A percentile compares a stretch with the other conserved stretches of the same genome.
Evolutionary conservation across 2,113 vertebrate genomes (phyloP).

Genomic region (Tragulus kanchil): DNA sequence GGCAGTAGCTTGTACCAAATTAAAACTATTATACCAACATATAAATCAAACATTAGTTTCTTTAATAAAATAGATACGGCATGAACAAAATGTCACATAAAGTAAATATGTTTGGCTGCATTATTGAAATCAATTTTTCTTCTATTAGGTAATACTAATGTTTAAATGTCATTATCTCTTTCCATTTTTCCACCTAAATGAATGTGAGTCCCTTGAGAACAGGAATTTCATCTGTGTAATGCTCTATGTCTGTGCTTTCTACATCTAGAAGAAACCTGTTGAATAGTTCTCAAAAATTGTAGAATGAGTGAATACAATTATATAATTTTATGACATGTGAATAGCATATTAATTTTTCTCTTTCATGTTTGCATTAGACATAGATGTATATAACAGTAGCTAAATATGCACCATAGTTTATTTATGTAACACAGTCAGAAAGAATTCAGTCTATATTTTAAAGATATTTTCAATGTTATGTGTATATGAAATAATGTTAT

Average conservation of each 20-base stretch:
- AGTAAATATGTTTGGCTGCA: background rate
- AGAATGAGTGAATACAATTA: background rate
- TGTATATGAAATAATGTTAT: background rate
- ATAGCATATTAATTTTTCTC: background rate
- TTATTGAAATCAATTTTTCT: background rate
- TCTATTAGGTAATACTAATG: background rate
- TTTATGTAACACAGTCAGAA: background rate
- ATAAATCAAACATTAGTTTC: background rate
- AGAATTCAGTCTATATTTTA: background rate
- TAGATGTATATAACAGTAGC: background rate
- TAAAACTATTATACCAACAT: background rate
- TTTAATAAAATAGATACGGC: background rate
- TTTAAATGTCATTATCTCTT: background rate
- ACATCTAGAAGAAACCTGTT: background rate
- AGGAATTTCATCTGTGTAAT: background rate
- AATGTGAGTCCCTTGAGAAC: background rate
- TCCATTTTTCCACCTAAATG: background rate
- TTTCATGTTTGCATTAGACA: background rate
- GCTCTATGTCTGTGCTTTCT: background rate
- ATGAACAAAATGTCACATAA: background rate
- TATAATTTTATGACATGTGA: background rate
- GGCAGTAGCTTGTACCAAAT: background rate
- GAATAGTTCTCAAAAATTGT: background rate
- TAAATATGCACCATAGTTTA: background rate
- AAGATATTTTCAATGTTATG: slow-evolving; percentile 5